These are phyloP conservation scores for Chiridota heheva DNA, from an alignment of 35 echinoderm and acorn worm genomes.

Conservation along the genomic window DNA sequence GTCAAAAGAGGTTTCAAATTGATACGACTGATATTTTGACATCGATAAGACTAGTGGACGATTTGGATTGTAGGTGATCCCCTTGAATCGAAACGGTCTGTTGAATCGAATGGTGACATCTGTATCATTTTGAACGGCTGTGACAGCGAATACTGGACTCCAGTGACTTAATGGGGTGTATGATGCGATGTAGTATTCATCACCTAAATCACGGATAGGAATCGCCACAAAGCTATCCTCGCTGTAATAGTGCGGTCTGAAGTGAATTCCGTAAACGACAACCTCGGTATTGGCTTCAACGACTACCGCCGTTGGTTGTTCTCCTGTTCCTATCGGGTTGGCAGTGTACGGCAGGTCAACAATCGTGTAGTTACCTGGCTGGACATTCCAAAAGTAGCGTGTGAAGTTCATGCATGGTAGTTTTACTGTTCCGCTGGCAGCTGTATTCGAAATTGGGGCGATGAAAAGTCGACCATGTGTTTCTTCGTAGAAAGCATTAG, in stretches of 20 bases:
- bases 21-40: conserved; percentile 29
- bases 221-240: conserved; percentile 28
- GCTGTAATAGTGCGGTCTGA: conserved; percentile 11
- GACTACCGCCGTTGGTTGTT: conserved; percentile 38
- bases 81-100: not conserved
- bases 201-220: conserved; percentile 14
- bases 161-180: conserved; percentile 26
- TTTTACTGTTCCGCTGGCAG: conserved; percentile 26
- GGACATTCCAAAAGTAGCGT: conserved; percentile 17
- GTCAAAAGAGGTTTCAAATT: conserved; percentile 43
- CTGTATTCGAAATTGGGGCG: conserved; percentile 29
- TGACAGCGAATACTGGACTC: conserved; percentile 43
- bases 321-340: conserved; percentile 31
- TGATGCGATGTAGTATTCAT: conserved; percentile 36
- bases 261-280: conserved; percentile 35
- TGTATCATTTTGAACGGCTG: conserved; percentile 37
- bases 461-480: conserved; percentile 36
- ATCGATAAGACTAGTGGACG: conserved; percentile 18
- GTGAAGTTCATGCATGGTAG: conserved; percentile 36
- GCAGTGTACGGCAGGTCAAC: conserved; percentile 7
- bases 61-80: not conserved
- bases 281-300: conserved; percentile 36
- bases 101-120: conserved; percentile 18
- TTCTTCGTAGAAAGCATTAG: conserved; percentile 35
- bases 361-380: conserved; percentile 24